These are phyloP conservation scores for Neoitamus cyanurus DNA, from an alignment of 2,888 invertebrate genomes.

Conservation along the genomic window DNA sequence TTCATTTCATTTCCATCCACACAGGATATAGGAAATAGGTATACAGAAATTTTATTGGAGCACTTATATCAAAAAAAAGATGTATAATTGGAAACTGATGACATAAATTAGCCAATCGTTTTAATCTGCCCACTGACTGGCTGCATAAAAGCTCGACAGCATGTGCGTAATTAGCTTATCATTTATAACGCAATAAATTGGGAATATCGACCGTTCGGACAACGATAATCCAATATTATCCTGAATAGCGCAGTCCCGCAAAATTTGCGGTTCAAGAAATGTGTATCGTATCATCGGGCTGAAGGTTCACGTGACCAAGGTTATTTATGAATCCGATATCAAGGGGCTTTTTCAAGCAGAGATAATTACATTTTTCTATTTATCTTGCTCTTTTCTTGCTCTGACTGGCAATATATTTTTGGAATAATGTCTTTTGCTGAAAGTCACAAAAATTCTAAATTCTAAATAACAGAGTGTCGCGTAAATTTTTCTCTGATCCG, in stretches of 20 bases:
- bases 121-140: neutral
- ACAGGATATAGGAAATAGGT: neutral
- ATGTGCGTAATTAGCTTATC: neutral
- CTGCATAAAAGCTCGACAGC: neutral
- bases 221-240: neutral
- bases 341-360: neutral
- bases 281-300: neutral
- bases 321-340: neutral
- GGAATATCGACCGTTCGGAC: neutral
- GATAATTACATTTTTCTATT: neutral
- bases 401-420: neutral
- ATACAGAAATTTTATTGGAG: neutral
- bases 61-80: neutral
- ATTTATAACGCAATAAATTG: conserved; percentile 1
- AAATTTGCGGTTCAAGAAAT: neutral
- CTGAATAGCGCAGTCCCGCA: neutral
- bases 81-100: neutral
- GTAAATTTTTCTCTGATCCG: too few relatives aligned
- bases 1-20: neutral
- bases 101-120: neutral
- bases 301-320: neutral
- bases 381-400: neutral
- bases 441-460: too few relatives aligned
- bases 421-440: too few relatives aligned
- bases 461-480: too few relatives aligned